A percentile compares a stretch with the other conserved stretches of the same genome.
Conservation (phyloP, 2,113 vertebrate species). For the Neopipo cinnamomea region DNA sequence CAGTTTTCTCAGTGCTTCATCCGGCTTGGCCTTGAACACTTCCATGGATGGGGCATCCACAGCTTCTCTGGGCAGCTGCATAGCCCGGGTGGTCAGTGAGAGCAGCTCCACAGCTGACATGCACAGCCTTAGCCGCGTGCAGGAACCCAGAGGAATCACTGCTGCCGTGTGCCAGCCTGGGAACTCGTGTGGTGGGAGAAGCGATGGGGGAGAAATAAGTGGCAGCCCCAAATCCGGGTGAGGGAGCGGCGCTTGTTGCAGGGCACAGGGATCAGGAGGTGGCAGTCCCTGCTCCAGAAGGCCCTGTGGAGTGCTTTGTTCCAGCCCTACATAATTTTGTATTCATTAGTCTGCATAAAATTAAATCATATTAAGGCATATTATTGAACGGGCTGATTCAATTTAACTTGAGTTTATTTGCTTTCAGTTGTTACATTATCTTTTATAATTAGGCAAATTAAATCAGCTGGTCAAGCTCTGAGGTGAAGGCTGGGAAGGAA, state of each 20-base stretch:
- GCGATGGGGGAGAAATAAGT: neutral
- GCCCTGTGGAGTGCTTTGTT: neutral
- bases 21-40: neutral
- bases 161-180: neutral
- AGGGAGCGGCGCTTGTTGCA: accelerated
- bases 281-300: neutral
- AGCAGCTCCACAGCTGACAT: neutral
- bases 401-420: slow-evolving; percentile 71
- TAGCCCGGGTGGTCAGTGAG: accelerated
- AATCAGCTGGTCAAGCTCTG: slow-evolving; percentile 46
- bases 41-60: neutral
- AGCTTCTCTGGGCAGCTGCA: accelerated
- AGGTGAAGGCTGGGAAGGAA: slow-evolving; percentile 39
- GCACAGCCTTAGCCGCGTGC: accelerated
- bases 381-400: slow-evolving; percentile 57
- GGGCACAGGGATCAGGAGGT: slow-evolving; percentile 6
- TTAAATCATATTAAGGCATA: slow-evolving; percentile 62
- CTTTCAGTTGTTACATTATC: slow-evolving; percentile 62
- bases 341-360: slow-evolving; percentile 69
- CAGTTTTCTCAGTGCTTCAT: neutral
- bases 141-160: neutral
- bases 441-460: slow-evolving; percentile 64
- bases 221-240: neutral
- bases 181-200: neutral
- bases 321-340: slow-evolving; percentile 17